Conservation (phyloP, 2,113 vertebrate species). For the Phycodurus eques region DNA sequence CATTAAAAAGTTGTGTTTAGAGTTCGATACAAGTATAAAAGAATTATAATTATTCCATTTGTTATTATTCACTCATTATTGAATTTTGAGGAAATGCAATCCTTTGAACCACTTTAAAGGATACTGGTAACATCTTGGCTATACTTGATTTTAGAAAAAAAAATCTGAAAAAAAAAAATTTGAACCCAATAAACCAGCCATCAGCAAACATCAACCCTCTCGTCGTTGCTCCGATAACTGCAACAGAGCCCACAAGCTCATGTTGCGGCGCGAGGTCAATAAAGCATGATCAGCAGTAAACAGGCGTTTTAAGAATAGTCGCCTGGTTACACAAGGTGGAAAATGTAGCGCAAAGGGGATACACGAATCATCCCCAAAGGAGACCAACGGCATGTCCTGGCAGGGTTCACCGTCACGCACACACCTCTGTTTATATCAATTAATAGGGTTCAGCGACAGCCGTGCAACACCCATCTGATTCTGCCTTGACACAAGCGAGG, state of each 20-base stretch:
- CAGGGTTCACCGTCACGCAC: conserved; percentile 45
- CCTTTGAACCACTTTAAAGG: too few relatives aligned
- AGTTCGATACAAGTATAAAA: too few relatives aligned
- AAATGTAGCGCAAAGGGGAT: conserved; percentile 16
- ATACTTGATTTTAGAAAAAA: neutral
- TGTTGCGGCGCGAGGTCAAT: conserved; percentile 30
- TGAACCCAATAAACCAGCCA: neutral
- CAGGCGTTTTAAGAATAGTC: conserved; percentile 26
- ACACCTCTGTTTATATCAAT: conserved; percentile 15
- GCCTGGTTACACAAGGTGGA: conserved; percentile 26
- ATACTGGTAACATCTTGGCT: too few relatives aligned
- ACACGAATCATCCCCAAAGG: conserved; percentile 25
- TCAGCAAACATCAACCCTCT: neutral
- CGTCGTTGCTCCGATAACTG: conserved; percentile 50
- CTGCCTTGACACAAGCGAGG: neutral
- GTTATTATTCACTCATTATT: too few relatives aligned
- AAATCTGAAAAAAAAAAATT: too few relatives aligned
- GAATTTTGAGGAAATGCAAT: too few relatives aligned
- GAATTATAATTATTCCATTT: too few relatives aligned
- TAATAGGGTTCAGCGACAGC: conserved; percentile 3
- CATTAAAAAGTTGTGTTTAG: too few relatives aligned
- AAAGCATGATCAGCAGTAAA: conserved; percentile 40
- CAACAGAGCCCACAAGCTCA: conserved; percentile 47
- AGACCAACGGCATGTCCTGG: conserved; percentile 43
- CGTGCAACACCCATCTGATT: neutral